These are phyloP conservation scores for Cataglyphis hispanica DNA, from an alignment of 1,140 invertebrate species.

Conservation along the genomic window DNA sequence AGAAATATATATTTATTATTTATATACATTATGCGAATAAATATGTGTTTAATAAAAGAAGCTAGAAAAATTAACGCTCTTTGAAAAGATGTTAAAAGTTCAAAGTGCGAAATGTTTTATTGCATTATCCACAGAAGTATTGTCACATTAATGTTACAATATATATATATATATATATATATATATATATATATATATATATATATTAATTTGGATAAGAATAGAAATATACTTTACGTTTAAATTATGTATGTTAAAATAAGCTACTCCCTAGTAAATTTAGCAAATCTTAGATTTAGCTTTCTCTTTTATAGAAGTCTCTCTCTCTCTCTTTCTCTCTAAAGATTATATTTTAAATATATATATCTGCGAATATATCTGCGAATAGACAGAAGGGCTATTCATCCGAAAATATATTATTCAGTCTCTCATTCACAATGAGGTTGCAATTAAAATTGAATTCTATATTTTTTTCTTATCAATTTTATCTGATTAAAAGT, in stretches of 20 bases:
- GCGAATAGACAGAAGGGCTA: background rate
- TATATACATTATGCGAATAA: background rate
- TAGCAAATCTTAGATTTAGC: background rate
- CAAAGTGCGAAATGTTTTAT: background rate
- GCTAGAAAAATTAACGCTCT: background rate
- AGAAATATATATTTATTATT: background rate
- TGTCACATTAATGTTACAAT: background rate
- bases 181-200: background rate
- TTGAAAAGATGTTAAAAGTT: slow-evolving; percentile 1
- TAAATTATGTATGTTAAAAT: background rate
- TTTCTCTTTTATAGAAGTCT: background rate
- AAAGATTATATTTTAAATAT: background rate
- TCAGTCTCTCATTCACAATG: background rate
- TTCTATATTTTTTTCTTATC: background rate
- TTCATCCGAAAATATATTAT: background rate
- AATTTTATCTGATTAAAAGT: background rate
- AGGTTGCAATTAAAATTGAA: background rate
- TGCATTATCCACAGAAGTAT: background rate
- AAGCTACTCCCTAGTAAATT: background rate
- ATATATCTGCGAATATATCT: background rate
- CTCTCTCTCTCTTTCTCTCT: background rate
- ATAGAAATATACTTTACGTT: background rate
- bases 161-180: background rate
- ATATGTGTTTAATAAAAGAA: background rate
- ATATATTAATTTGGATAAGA: background rate